Base-by-base conservation (phyloP, 92 coral and sea anemone species). In the Blastomussa wellsi region DNA sequence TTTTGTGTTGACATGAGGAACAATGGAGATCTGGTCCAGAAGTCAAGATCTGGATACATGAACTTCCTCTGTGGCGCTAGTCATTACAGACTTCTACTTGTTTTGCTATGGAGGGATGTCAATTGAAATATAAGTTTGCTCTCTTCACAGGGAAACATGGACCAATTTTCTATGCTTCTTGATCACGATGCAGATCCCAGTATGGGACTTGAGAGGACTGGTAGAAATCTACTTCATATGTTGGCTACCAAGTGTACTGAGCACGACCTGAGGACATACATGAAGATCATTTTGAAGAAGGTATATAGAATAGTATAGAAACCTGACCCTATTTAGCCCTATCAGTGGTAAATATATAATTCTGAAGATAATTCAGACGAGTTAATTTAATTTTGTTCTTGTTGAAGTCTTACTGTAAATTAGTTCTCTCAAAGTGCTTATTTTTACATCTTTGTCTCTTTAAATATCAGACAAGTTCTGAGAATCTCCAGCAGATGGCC, bases 141-240 rank as follows among this genome's bases (percentile, higher is more conserved):
- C 31, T 44, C 19, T 39, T 49, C 22, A 17, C 88, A 92, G 95
- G 83, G 69, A 24, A 82, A 92, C 41, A 74, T 86, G 72, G 95
- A 89, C 24, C 85, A 82, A 85, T 89, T 92, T 51, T 90, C 88
- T 12, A 67, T 92, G 78, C 92, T 92, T 53, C 92, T 92, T n/a
- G 88, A 82, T 72, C 86, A 89, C 62, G 88, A 80, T 36, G 92
- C 90, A 52, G 90, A 89, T 51, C 95, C 95, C 9, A 79, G 82
- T 28, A 37, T 86, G n/a, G 95, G 95, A 52, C 79, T 82, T 3
- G 86, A 78, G 41, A 81, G 55, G 86, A 92, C 92, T 22, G 95
- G 92, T 3, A 85, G 85, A 69, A 92, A 89, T 32, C 36, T 92
- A 20, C 84, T 91, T 11, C 94, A 91, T 32, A 55, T 88, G 77